Percentiles rank a stretch among this genome's conserved stretches.
Conservation (phyloP, 2,888 invertebrate genomes). For the Cheilosia variabilis region DNA sequence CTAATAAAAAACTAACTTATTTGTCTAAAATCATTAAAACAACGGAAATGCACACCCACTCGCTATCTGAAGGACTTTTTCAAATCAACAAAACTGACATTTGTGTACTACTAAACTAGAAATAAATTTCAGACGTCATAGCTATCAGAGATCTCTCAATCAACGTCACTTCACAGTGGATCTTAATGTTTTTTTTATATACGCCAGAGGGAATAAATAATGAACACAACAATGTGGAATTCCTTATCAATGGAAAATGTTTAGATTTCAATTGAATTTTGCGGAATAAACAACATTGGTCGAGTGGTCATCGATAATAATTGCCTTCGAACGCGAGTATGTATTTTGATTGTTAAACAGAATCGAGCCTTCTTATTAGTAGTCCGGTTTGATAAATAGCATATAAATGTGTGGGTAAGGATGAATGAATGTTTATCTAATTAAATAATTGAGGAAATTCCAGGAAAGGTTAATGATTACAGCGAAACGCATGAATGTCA, state of each 20-base stretch:
- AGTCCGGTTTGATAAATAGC: not conserved
- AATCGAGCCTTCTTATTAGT: too few relatives aligned
- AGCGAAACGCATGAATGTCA: too few relatives aligned
- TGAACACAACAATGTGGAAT: not conserved
- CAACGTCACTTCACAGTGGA: not conserved
- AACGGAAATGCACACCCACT: not conserved
- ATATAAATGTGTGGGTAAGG: too few relatives aligned
- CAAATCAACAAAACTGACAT: not conserved
- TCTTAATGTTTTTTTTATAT: not conserved
- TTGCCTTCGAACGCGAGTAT: too few relatives aligned
- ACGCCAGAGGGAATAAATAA: not conserved
- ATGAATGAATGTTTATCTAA: not conserved
- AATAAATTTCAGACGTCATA: not conserved
- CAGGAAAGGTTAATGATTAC: not conserved
- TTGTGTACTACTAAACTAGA: slow-evolving; percentile 1
- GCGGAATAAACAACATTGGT: not conserved
- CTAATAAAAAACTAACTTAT: not conserved
- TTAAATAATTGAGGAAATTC: not conserved
- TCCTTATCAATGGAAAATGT: slow-evolving; percentile 3
- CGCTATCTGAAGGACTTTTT: not conserved
- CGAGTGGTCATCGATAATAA: not conserved
- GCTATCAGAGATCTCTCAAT: not conserved
- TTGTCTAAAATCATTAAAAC: not conserved
- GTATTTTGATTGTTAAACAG: too few relatives aligned
- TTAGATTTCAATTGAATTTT: not conserved